These are phyloP conservation scores for Apeira syringaria DNA, from an alignment of 2,888 invertebrate genomes.

Conservation along the genomic window DNA sequence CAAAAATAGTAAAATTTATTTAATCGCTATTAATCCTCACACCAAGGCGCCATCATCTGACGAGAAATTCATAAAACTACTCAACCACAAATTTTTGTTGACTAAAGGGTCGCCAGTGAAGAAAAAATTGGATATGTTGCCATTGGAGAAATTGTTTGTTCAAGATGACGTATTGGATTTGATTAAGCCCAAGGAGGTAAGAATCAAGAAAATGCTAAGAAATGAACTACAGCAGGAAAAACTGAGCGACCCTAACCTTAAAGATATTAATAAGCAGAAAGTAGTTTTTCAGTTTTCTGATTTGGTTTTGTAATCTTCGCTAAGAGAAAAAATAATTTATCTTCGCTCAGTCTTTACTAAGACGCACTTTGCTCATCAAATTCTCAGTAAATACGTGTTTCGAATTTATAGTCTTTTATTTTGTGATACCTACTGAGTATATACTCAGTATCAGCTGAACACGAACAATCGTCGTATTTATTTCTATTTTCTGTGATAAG, in stretches of 20 bases:
- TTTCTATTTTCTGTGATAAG: no score
- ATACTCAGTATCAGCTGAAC: no score
- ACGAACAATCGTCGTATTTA: no score
- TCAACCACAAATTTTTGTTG: background rate
- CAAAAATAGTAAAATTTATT: background rate
- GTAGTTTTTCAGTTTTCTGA: slow-evolving; percentile 7
- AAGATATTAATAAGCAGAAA: background rate
- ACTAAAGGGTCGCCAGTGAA: background rate
- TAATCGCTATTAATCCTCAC: background rate
- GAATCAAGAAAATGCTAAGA: background rate
- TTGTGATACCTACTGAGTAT: no score
- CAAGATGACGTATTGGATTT: slow-evolving; percentile 3
- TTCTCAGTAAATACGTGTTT: no score
- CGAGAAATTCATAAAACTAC: background rate
- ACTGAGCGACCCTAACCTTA: background rate
- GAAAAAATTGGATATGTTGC: background rate
- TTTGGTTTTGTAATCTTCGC: slow-evolving; percentile 14
- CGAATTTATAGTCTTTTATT: no score
- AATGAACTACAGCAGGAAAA: background rate
- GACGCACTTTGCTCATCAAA: no score
- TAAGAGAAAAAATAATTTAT: no score
- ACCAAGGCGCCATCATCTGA: background rate
- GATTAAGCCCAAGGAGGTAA: background rate
- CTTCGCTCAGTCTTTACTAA: no score
- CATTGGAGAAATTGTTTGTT: slow-evolving; percentile 2